Evolutionary conservation across 53 echinoderm and acorn worm species (phyloP), one percentile per base, ranked within the genome.

Genomic region (Echinometra lucunter): DNA sequence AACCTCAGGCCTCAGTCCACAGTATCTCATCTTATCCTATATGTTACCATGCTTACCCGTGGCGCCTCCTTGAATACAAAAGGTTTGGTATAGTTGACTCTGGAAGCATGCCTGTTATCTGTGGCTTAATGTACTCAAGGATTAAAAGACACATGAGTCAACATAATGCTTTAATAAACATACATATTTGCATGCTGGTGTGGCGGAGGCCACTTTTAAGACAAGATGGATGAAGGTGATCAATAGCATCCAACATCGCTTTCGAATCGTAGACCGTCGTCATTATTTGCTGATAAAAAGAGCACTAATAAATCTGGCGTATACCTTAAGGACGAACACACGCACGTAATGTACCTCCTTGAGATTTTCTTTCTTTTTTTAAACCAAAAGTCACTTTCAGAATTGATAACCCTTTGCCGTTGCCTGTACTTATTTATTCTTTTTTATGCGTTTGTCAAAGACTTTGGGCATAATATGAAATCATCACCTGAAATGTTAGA

Each of bases 151-250:
- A 88, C 88, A 88, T 88, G 88, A 88, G 88, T 56, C 4, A 56
- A 56, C 88, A 88, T 55, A n/a, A 32, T 88, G 88, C 37, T 49
- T 56, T 88, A 25, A 53, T 88, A 49, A 88, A 88, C 88, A 88
- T 47, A 83, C 42, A 49, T 37, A 88, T 88, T 88, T 30, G 88
- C 88, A 78, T 38, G 78, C 78, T 78, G 78, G 78, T 78, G 3
- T 78, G 5, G 1, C 17, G 19, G 35, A 28, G 42, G 42, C 78
- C 19, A 78, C 78, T 40, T 72, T 72, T 3, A 42, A 18, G 78
- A 38, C 42, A 78, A 38, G 78, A 78, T 78, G 38, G 78, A 72
- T 72, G 72, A 53, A 53, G 53, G 16, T 72, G 10, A 78, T 78
- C 78, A 78, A 40, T 42, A 38, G 21, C 38, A 40, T 38, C 42